Base-by-base conservation (phyloP, 2,113 vertebrate genomes). In the Sylvilagus bachmani region DNA sequence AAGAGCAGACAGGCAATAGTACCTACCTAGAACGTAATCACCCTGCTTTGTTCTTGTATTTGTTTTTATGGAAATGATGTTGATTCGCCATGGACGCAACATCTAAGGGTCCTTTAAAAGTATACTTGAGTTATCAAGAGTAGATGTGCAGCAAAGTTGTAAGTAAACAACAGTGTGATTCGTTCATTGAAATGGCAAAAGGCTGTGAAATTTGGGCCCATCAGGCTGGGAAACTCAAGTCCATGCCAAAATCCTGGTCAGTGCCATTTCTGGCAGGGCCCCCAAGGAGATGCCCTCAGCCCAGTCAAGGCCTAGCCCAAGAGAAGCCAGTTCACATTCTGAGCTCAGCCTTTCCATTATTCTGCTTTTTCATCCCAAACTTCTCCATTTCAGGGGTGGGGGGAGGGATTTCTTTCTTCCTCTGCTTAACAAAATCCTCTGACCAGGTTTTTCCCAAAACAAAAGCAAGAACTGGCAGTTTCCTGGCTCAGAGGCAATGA, bases 61-160 rank as follows among this genome's bases (percentile, higher is more conserved):
- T 91, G 74, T 82, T 94, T 93, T 96, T 71, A 86, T 89, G 79
- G 66, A 83, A 96, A 94, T 80, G 27, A 85, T 55, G 79, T 33
- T 67, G 80, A 80, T 93, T 91, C 95, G 38, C 38, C 81, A 75
- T n/a, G 51, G 27, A 79, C 6, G 6, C 44, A 33, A 49, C 6
- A 75, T 67, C 89, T 75, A 77, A 82, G 75, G 62, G 49, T 38
- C 77, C 55, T 89, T 78, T 79, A 29, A 82, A 82, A 86, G 62
- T 16, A 24, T 33, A 85, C 55, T 70, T 53, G 62, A 71, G 31
- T 82, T 81, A 64, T 80, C 95, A 67, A 84, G 36, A 86, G 51
- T 44, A 85, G 53, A 69, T 70, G 67, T 75, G 75, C 33, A 95
- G 78, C 71, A 96, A 91, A 93, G 33, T 75, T 49, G 14, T 33